These are phyloP conservation scores for Dicentrarchus labrax DNA, from an alignment of 2,113 vertebrate species.

Conservation along the genomic window DNA sequence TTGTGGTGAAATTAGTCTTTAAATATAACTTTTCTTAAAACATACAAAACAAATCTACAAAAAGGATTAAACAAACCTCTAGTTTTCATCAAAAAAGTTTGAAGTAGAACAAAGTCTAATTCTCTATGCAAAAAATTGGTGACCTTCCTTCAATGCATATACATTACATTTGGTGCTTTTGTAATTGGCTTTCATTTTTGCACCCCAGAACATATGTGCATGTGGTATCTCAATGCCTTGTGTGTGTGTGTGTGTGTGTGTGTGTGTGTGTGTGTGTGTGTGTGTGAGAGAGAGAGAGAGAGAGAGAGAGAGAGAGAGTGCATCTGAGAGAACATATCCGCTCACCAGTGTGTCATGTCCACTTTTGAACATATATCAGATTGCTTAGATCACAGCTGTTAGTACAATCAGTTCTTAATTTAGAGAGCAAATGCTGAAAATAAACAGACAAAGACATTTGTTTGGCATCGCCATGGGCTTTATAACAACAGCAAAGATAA, in stretches of 20 bases:
- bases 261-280: background rate
- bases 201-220: background rate
- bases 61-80: too few species aligned
- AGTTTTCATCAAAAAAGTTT: too few species aligned
- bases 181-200: background rate
- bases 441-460: conserved; percentile 63
- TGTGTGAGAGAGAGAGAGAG: background rate
- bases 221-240: background rate
- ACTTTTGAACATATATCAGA: conserved; percentile 61
- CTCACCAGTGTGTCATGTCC: conserved; percentile 58
- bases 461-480: conserved; percentile 64
- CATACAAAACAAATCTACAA: background rate
- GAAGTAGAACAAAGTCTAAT: background rate
- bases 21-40: background rate
- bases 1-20: background rate
- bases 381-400: conserved; percentile 74
- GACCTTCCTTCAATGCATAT: background rate
- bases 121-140: background rate
- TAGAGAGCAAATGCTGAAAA: conserved; percentile 70
- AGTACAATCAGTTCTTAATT: conserved; percentile 68
- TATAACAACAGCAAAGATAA: conserved; percentile 50
- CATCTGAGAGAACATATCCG: conserved; percentile 26
- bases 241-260: background rate
- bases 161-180: background rate
- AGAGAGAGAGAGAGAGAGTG: background rate